Percentiles rank a stretch among this genome's conserved stretches.
Conservation (phyloP, 2,888 invertebrate species). For the Colostygia pectinataria region DNA sequence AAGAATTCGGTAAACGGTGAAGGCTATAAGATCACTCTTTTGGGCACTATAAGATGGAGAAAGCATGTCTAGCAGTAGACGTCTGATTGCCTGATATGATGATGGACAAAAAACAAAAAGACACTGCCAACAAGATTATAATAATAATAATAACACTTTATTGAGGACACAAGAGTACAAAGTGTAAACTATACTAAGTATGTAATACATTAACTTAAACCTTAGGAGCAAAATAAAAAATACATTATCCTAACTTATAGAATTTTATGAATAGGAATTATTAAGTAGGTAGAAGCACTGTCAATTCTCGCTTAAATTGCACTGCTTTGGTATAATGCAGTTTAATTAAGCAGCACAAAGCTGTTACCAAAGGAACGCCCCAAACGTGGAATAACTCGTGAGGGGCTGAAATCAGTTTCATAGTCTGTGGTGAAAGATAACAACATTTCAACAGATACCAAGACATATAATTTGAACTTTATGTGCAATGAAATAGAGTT, state of each 20-base stretch:
- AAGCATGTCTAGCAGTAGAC: too few species aligned
- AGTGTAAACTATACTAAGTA: too few species aligned
- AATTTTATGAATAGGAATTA: slow-evolving; percentile 18
- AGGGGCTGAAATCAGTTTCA: slow-evolving; percentile 66
- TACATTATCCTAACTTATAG: not conserved
- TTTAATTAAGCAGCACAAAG: slow-evolving; percentile 79
- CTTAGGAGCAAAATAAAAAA: too few species aligned
- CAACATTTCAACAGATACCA: slow-evolving; percentile 1
- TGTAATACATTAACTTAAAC: too few species aligned
- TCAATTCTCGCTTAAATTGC: slow-evolving; percentile 47
- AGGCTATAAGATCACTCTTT: too few species aligned
- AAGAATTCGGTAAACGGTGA: too few species aligned
- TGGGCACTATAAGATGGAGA: too few species aligned
- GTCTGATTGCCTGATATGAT: too few species aligned
- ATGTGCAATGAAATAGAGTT: slow-evolving; percentile 33
- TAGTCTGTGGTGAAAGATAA: slow-evolving; percentile 51
- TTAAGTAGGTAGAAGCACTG: slow-evolving; percentile 17
- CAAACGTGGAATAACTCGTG: slow-evolving; percentile 75
- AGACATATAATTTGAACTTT: slow-evolving; percentile 35
- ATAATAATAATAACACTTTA: too few species aligned
- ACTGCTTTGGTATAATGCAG: slow-evolving; percentile 67
- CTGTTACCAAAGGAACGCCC: slow-evolving; percentile 78
- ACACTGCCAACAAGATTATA: too few species aligned
- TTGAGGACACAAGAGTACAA: too few species aligned
- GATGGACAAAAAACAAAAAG: too few species aligned